Evolutionary conservation across 30 jellyfish, hydroid and myxozoan species (phyloP), one percentile per base, ranked within the genome.

Genomic region (Rhopilema esculentum): DNA sequence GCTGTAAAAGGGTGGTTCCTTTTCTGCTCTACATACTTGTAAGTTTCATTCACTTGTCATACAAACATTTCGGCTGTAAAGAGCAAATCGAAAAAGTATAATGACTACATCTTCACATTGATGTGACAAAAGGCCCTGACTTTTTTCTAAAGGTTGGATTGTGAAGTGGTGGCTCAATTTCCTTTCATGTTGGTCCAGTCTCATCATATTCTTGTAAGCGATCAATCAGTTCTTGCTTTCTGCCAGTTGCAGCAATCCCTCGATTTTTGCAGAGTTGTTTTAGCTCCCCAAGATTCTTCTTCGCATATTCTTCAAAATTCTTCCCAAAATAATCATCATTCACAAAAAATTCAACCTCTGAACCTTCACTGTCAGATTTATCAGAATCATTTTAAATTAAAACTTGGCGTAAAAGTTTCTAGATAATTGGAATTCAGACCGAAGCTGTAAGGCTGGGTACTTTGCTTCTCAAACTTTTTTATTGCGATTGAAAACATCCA

Each of bases 71-170:
- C 84, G 1, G 84, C 70, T 22, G 84, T 73, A 73, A 73, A 73
- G 32, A 40, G n/a, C 69, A 73, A 24, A 1, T 73, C 84, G 48
- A 73, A 73, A 73, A 22, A 73, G 69, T 32, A 9, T 22, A 21
- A 68, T 48, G n/a, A 64, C 48, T 28, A 27, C 84, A 73, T 73
- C 84, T 73, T 73, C 69, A 15, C 84, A n/a, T 64, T 8, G 21
- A 40, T 21, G 48, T 17, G 48, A 73, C 69, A 73, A 68, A 8
- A 16, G 69, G 73, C 23, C 84, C 84, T 15, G 69, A 73, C 69
- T 73, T 73, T 73, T 73, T 73, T 73, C 84, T 73, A 72, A 73
- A 30, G 8, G 84, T 73, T 28, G 84, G 84, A 40, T 15, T 27
- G 69, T 40, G 33, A 30, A 30, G 8, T 28, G 7, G 69, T 12